These are phyloP conservation scores for Laothoe populi DNA, from an alignment of 2,888 invertebrate genomes.

Conservation along the genomic window DNA sequence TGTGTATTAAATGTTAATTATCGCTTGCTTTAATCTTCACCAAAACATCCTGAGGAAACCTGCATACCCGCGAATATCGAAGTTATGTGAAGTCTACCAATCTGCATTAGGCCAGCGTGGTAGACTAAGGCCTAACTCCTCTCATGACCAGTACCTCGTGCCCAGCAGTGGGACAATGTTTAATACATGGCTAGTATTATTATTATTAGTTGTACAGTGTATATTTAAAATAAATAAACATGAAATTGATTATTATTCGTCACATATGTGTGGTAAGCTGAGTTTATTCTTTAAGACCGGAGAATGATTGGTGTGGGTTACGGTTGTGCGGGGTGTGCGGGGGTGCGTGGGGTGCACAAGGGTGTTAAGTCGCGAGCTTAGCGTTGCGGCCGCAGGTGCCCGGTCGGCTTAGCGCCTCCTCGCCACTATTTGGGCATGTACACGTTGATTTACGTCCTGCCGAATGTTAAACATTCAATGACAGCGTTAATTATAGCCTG, in stretches of 20 bases:
- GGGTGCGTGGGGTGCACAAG: constrained; percentile 30
- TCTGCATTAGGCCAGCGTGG: no score
- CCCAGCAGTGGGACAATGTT: no score
- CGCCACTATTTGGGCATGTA: constrained; percentile 35
- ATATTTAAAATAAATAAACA: not conserved
- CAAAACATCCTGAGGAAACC: no score
- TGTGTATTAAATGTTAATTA: no score
- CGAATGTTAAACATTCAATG: constrained; percentile 19
- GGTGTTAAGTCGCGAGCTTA: constrained; percentile 54
- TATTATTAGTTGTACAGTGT: not conserved
- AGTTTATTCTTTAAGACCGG: constrained; percentile 17
- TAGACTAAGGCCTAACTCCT: no score
- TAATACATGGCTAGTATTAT: no score
- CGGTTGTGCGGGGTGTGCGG: constrained; percentile 37
- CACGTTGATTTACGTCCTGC: constrained; percentile 42
- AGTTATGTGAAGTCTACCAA: no score
- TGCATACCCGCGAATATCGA: no score
- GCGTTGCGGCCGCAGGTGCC: constrained; percentile 62
- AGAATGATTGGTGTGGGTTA: constrained; percentile 7
- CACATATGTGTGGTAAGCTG: constrained; percentile 32
- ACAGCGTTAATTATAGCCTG: constrained; percentile 3
- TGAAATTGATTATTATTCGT: constrained; percentile 3
- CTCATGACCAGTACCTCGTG: no score
- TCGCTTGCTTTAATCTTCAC: no score
- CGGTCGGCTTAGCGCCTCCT: constrained; percentile 52